Conservation (phyloP, 1,140 invertebrate species). For the Colletes gigas region DNA sequence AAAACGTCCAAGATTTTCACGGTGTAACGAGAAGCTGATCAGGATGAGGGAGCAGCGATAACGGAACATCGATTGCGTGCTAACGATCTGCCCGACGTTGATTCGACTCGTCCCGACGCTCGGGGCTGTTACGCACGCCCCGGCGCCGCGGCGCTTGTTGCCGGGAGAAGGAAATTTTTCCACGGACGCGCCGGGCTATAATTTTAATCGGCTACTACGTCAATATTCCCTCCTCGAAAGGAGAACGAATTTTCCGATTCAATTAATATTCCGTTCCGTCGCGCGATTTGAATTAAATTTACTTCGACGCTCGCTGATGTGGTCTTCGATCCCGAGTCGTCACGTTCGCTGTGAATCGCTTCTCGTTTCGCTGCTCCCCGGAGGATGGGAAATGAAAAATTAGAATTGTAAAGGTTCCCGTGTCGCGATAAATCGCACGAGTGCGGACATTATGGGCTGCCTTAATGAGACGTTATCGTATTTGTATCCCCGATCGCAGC, state of each 20-base stretch:
- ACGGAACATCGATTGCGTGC: not conserved
- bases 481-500: not conserved
- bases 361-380: slow-evolving; percentile 2
- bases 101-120: slow-evolving; percentile 4
- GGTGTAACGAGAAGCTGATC: not conserved
- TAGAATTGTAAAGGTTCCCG: slow-evolving; percentile 37
- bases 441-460: not conserved
- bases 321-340: slow-evolving; percentile 45
- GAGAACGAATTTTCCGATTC: slow-evolving; percentile 44
- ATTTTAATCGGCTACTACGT: slow-evolving; percentile 43
- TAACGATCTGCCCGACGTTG: slow-evolving; percentile 17
- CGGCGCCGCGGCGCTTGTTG: not conserved
- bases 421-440: slow-evolving; percentile 6
- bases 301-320: slow-evolving; percentile 40
- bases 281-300: slow-evolving; percentile 61
- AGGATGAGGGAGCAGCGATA: not conserved
- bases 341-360: slow-evolving; percentile 39
- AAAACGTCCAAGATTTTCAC: not conserved
- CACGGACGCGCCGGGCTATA: slow-evolving; percentile 3
- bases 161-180: slow-evolving; percentile 11
- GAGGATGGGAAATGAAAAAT: slow-evolving; percentile 10
- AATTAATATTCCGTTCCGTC: slow-evolving; percentile 57
- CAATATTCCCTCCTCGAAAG: slow-evolving; percentile 31
- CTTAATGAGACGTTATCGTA: slow-evolving; percentile 9
- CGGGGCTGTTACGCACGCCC: not conserved